phyloP scores from a whole-genome alignment of 2,797 vertebrate species.

The Clarias fuscus region DNA sequence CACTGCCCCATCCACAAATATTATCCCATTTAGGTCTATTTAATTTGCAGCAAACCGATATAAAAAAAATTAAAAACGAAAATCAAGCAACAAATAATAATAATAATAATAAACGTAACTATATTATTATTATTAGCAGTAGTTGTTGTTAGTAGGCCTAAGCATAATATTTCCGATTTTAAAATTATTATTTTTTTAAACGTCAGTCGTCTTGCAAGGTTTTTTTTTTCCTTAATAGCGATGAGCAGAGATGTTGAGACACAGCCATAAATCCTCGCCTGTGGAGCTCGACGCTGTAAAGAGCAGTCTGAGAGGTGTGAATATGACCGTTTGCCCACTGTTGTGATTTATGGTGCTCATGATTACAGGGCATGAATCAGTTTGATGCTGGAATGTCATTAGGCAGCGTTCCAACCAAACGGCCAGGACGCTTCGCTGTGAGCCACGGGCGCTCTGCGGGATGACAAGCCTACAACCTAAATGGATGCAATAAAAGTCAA shows the following conservation, averaged over 20 bases:
- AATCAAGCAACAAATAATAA: background rate
- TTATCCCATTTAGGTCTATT: background rate
- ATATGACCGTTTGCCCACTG: conserved; percentile 72
- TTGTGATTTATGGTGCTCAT: conserved; percentile 78
- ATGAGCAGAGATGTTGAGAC: conserved; percentile 55
- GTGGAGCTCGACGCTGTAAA: conserved; percentile 53
- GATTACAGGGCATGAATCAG: conserved; percentile 79
- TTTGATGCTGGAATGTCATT: conserved; percentile 76
- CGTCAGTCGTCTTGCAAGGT: conserved; percentile 58
- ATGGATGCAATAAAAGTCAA: conserved; percentile 83
- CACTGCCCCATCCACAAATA: background rate
- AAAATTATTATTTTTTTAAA: background rate
- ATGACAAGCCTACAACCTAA: conserved; percentile 81
- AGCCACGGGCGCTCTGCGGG: conserved; percentile 75
- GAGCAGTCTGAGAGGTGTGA: conserved; percentile 66
- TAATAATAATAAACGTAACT: background rate
- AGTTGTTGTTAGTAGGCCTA: background rate
- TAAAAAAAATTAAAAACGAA: background rate
- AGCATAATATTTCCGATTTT: background rate
- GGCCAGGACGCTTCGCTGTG: conserved; percentile 63
- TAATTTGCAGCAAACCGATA: background rate
- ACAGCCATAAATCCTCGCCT: conserved; percentile 42
- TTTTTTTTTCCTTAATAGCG: conserved; percentile 58
- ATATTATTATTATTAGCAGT: background rate
- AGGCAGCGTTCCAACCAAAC: conserved; percentile 72